Evolutionary conservation across 1,140 invertebrate species (phyloP).

Genomic region (Zaprionus taronus): DNA sequence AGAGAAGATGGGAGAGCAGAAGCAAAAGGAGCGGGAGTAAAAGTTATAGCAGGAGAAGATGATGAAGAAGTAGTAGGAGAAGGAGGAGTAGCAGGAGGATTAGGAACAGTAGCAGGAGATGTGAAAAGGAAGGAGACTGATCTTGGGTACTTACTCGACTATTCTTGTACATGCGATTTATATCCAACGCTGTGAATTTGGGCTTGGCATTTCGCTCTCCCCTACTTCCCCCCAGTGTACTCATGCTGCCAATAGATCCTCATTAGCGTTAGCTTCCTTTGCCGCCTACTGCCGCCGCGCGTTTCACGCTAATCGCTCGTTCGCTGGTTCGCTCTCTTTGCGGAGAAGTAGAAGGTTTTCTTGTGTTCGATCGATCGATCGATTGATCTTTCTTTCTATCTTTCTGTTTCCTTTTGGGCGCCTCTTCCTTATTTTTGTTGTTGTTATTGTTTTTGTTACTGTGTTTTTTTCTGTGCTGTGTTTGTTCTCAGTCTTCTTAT

Average conservation of each 20-base stretch:
- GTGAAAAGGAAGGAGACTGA: background rate
- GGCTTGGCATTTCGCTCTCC: conserved; percentile 88
- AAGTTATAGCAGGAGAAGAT: too few relatives aligned
- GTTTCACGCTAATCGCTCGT: conserved; percentile 57
- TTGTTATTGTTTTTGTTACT: conserved; percentile 16
- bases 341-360: background rate
- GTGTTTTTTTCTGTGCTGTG: conserved; percentile 24
- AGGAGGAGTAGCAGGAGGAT: too few relatives aligned
- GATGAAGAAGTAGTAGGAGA: too few relatives aligned
- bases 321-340: background rate
- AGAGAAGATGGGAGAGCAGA: background rate
- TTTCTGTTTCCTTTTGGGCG: conserved; percentile 24
- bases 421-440: conserved; percentile 1
- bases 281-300: conserved; percentile 75
- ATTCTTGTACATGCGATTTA: conserved; percentile 97
- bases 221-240: conserved; percentile 96
- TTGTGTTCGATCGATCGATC: conserved; percentile 4
- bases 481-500: conserved; percentile 50
- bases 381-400: background rate
- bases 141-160: conserved; percentile 88
- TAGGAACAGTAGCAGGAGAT: too few relatives aligned
- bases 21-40: too few relatives aligned
- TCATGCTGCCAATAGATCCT: conserved; percentile 90
- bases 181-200: conserved; percentile 98
- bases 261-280: conserved; percentile 84